A percentile compares a stretch with the other conserved stretches of the same genome.
Conservation (phyloP, 2,797 vertebrate species). For the Chloroceryle inda region DNA sequence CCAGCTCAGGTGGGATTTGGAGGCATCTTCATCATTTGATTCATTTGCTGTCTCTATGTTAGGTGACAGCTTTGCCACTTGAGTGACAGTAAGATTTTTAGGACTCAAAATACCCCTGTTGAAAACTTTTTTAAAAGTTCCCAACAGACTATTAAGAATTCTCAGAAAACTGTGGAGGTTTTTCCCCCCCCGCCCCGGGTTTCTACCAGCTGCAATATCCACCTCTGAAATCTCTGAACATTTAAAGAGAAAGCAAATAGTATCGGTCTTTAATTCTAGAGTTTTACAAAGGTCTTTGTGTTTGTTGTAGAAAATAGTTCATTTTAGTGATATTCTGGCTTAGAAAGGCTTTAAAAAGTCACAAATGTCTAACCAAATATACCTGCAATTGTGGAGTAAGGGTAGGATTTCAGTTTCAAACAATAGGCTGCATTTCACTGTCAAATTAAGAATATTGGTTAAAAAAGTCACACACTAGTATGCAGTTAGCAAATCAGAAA, state of each 20-base stretch:
- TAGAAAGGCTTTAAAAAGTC: background rate
- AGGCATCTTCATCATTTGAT: background rate
- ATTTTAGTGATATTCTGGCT: background rate
- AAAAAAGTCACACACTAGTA: background rate
- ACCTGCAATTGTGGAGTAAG: background rate
- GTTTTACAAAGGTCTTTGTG: background rate
- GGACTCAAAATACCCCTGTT: background rate
- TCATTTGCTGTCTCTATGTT: background rate
- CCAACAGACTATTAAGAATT: background rate
- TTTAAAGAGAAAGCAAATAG: background rate
- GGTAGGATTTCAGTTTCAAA: background rate
- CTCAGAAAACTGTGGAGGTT: background rate
- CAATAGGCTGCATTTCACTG: background rate
- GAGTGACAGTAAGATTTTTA: background rate
- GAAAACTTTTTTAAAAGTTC: background rate
- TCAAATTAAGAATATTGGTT: background rate
- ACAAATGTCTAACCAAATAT: background rate
- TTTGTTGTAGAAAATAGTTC: background rate
- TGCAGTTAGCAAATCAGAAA: background rate
- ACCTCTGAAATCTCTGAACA: background rate
- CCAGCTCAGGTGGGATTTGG: background rate
- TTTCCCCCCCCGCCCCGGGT: too few species aligned
- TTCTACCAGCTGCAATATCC: background rate
- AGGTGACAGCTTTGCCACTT: background rate
- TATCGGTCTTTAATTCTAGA: background rate